These are phyloP conservation scores for Toxonevra muliebris DNA, from an alignment of 2,888 invertebrate genomes.

Conservation along the genomic window DNA sequence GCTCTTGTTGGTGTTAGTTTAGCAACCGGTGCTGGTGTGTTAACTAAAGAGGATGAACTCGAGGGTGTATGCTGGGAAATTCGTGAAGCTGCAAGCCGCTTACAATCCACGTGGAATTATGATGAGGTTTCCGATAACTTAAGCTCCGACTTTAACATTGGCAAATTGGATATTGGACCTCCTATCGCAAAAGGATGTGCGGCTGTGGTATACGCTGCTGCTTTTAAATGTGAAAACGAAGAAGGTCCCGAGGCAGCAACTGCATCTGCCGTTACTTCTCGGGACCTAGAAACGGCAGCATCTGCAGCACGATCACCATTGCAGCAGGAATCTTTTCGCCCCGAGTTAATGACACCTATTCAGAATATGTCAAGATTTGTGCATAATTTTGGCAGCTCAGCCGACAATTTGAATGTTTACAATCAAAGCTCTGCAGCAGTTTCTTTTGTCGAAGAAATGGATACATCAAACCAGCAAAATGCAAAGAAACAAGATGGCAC, in stretches of 20 bases:
- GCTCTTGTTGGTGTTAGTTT: slow-evolving; percentile 77
- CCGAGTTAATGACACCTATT: slow-evolving; percentile 60
- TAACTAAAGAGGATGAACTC: slow-evolving; percentile 80
- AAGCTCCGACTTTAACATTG: slow-evolving; percentile 66
- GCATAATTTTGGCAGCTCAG: slow-evolving; percentile 63
- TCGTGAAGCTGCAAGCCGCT: slow-evolving; percentile 66
- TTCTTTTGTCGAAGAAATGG: slow-evolving; percentile 46
- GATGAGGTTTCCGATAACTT: slow-evolving; percentile 62
- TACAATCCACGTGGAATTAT: slow-evolving; percentile 59
- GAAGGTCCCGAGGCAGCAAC: background rate
- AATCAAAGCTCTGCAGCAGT: slow-evolving; percentile 52
- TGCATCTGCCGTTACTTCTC: slow-evolving; percentile 6
- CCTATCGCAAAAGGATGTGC: slow-evolving; percentile 83
- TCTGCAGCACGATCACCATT: slow-evolving; percentile 13
- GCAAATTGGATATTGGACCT: slow-evolving; percentile 74
- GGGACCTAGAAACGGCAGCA: slow-evolving; percentile 4
- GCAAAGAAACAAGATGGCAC: background rate
- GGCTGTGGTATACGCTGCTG: slow-evolving; percentile 81
- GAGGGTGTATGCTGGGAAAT: slow-evolving; percentile 84
- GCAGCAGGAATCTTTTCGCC: slow-evolving; percentile 40
- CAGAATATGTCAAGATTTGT: slow-evolving; percentile 63
- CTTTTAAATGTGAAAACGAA: slow-evolving; percentile 61
- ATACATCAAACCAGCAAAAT: background rate
- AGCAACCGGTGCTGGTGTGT: slow-evolving; percentile 76
- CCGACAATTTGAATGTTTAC: slow-evolving; percentile 59